These are phyloP conservation scores for Pristionchus exspectatus DNA, from an alignment of 2,888 invertebrate species.

Conservation along the genomic window DNA sequence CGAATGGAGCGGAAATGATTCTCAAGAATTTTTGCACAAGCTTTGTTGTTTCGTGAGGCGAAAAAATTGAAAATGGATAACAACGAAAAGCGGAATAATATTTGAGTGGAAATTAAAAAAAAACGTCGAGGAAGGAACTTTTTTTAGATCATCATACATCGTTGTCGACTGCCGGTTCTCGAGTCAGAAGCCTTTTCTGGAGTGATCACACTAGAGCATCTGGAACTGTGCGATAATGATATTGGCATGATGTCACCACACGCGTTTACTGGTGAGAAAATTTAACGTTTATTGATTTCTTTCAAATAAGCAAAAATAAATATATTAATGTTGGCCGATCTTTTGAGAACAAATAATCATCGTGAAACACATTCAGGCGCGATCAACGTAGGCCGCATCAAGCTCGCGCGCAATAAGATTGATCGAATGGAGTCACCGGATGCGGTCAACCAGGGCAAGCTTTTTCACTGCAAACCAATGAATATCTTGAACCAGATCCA, in stretches of 20 bases:
- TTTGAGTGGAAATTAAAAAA: neutral
- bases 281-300: neutral
- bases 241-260: slow-evolving; percentile 63
- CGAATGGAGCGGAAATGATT: neutral
- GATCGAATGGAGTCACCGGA: slow-evolving; percentile 53
- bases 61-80: neutral
- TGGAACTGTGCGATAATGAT: slow-evolving; percentile 66
- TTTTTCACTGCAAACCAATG: neutral
- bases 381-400: slow-evolving; percentile 51
- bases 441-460: slow-evolving; percentile 25
- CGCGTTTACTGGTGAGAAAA: slow-evolving; percentile 62
- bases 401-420: slow-evolving; percentile 39
- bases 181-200: slow-evolving; percentile 67
- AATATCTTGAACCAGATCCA: neutral
- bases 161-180: slow-evolving; percentile 59
- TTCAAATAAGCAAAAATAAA: too few relatives aligned
- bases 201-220: slow-evolving; percentile 63
- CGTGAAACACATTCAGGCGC: slow-evolving; percentile 40
- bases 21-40: neutral
- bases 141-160: slow-evolving; percentile 67
- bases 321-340: too few relatives aligned
- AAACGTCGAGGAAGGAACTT: too few relatives aligned
- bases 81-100: neutral
- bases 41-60: neutral
- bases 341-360: neutral